These are phyloP conservation scores for Tachina grossa DNA, from an alignment of 2,888 invertebrate genomes.

Conservation along the genomic window DNA sequence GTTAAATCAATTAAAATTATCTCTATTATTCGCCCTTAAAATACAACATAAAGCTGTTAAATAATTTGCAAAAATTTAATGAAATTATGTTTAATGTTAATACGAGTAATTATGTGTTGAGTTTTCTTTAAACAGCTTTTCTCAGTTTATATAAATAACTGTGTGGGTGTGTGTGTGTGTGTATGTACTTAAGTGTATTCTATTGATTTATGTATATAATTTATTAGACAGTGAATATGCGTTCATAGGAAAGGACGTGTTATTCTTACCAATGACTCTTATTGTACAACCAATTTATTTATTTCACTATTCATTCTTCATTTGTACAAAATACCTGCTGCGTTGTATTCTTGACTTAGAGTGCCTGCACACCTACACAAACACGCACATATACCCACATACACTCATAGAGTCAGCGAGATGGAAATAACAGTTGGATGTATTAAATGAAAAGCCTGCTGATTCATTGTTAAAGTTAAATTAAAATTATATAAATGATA, in stretches of 20 bases:
- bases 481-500: conserved; percentile 64
- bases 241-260: conserved; percentile 42
- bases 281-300: conserved; percentile 43
- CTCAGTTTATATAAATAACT: neutral
- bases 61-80: neutral
- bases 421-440: neutral
- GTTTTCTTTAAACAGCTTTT: conserved; percentile 11
- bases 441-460: conserved; percentile 52
- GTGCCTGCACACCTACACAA: neutral
- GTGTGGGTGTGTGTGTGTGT: neutral
- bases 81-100: conserved; percentile 1
- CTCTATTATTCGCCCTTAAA: no score
- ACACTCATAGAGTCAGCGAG: no score
- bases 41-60: no score
- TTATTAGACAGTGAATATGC: conserved; percentile 50
- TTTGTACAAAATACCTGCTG: conserved; percentile 52
- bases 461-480: conserved; percentile 59
- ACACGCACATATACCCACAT: no score
- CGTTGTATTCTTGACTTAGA: conserved; percentile 8
- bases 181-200: neutral
- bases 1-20: conserved; percentile 30
- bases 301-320: conserved; percentile 24
- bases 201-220: conserved; percentile 42
- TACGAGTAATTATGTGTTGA: neutral
- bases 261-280: conserved; percentile 53